Evolutionary conservation across 2,888 invertebrate species (phyloP).

Genomic region (Acleris holmiana): DNA sequence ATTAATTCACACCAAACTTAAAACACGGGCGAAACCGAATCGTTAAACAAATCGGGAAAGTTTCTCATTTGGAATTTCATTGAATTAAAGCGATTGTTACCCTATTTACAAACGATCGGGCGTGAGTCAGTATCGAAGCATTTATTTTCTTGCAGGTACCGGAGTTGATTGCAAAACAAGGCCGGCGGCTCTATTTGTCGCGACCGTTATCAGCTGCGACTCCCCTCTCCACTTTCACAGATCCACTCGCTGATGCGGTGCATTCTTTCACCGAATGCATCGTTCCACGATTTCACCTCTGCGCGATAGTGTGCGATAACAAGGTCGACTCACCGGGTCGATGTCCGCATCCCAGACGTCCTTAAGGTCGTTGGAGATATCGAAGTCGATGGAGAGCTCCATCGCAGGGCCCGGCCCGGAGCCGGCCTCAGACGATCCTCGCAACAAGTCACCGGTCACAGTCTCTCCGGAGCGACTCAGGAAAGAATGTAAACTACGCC

Average conservation of each 20-base stretch:
- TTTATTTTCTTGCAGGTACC: conserved; percentile 55
- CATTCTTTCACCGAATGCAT: conserved; percentile 26
- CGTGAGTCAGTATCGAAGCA: conserved; percentile 48
- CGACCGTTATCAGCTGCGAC: conserved; percentile 45
- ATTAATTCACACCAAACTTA: neutral
- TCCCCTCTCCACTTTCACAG: conserved; percentile 35
- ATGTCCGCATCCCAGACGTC: conserved; percentile 93
- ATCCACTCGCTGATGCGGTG: conserved; percentile 13
- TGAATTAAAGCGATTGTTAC: conserved; percentile 27
- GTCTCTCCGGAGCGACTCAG: conserved; percentile 64
- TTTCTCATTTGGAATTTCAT: conserved; percentile 14
- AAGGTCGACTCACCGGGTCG: conserved; percentile 90
- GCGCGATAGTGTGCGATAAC: conserved; percentile 55
- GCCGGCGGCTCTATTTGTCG: conserved; percentile 44
- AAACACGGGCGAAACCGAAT: conserved; percentile 8
- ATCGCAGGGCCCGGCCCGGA: conserved; percentile 80
- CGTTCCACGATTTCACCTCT: conserved; percentile 44
- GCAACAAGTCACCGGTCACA: conserved; percentile 65
- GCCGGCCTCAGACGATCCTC: conserved; percentile 66
- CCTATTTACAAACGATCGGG: conserved; percentile 39
- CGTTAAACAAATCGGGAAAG: conserved; percentile 3
- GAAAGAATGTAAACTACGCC: conserved; percentile 54
- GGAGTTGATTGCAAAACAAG: conserved; percentile 58
- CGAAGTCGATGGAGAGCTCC: conserved; percentile 87
- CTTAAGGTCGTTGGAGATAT: conserved; percentile 89